These are phyloP conservation scores for Sinopyrophorus schimmeli DNA, from an alignment of 2,888 invertebrate species.

Conservation along the genomic window DNA sequence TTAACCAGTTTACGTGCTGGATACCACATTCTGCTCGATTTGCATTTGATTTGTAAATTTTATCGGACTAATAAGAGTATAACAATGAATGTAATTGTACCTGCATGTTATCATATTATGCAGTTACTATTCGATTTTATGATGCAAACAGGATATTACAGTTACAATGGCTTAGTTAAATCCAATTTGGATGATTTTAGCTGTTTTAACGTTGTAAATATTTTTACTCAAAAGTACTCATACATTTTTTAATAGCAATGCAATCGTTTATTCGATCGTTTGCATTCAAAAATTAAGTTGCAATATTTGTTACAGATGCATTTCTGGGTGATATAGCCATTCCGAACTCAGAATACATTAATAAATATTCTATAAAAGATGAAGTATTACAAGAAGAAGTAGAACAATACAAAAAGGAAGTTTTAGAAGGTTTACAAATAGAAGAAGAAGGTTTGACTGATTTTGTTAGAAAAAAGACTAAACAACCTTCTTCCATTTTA, in stretches of 20 bases:
- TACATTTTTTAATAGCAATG: conserved; percentile 1
- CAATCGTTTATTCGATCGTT: background rate
- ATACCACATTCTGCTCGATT: conserved; percentile 4
- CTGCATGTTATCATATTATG: conserved; percentile 17
- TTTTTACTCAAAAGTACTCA: background rate
- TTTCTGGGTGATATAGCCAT: conserved; percentile 86
- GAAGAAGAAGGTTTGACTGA: conserved; percentile 83
- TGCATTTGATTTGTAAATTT: conserved; percentile 11
- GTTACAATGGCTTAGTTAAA: conserved; percentile 14
- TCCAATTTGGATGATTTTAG: conserved; percentile 11
- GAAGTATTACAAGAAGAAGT: conserved; percentile 69
- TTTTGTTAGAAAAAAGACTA: conserved; percentile 71
- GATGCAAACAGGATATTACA: conserved; percentile 3
- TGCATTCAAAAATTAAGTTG: conserved; percentile 6
- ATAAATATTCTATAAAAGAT: conserved; percentile 41
- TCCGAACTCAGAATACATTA: conserved; percentile 51
- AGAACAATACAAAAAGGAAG: conserved; percentile 81
- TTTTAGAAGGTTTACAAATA: conserved; percentile 80
- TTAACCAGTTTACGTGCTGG: conserved; percentile 2
- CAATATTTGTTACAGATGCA: conserved; percentile 64
- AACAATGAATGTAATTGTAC: conserved; percentile 15
- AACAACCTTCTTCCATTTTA: conserved; percentile 59
- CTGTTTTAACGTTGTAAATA: background rate
- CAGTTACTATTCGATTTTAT: conserved; percentile 22
- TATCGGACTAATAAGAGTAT: conserved; percentile 11